phyloP scores from a whole-genome alignment of 2,113 vertebrate species.

The Zootoca vivipara region DNA sequence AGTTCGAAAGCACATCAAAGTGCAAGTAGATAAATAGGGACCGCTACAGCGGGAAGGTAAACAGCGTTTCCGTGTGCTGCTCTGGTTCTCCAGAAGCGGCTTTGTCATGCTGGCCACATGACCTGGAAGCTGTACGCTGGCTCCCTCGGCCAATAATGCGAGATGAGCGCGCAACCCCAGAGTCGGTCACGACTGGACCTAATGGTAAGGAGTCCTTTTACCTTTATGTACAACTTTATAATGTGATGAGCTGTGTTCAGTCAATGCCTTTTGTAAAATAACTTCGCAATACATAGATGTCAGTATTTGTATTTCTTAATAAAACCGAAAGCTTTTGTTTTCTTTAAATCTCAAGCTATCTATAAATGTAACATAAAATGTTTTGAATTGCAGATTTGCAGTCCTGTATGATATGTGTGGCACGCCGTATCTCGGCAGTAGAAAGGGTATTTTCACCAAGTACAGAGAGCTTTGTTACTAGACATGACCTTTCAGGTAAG shows the following conservation, averaged over 20 bases:
- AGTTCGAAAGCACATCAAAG: no score
- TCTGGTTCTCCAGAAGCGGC: no score
- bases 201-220: no score
- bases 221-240: background rate
- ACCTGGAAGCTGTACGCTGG: no score
- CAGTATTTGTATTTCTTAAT: constrained; percentile 12
- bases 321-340: fast-evolving
- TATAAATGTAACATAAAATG: background rate
- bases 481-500: constrained; percentile 95
- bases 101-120: no score
- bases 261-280: background rate
- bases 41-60: no score
- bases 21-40: no score
- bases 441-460: constrained; percentile 80
- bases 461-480: constrained; percentile 93
- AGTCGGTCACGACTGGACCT: no score
- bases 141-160: no score
- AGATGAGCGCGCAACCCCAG: no score
- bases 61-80: no score
- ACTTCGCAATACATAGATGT: background rate
- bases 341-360: background rate
- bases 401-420: constrained; percentile 99
- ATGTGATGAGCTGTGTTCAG: background rate
- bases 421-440: constrained; percentile 86
- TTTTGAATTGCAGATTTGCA: constrained; percentile 86